Evolutionary conservation across 2,797 vertebrate species (phyloP).

Genomic region (Chromobotia macracanthus): DNA sequence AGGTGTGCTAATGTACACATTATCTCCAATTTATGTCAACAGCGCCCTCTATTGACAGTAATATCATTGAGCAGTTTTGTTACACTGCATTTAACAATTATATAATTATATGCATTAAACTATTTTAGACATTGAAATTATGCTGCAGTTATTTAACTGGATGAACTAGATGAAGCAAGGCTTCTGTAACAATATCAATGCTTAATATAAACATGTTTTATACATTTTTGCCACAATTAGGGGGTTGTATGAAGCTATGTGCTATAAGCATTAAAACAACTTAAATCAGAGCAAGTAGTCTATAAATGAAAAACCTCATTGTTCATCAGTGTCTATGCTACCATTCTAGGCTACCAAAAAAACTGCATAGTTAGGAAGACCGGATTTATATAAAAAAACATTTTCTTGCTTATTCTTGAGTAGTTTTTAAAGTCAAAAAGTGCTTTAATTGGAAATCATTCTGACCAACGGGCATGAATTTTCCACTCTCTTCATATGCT

Average conservation of each 20-base stretch:
- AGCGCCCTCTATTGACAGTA: constrained; percentile 14
- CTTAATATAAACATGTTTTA: constrained; percentile 8
- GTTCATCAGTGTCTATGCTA: constrained; percentile 21
- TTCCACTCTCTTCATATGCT: constrained; percentile 41
- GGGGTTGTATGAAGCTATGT: neutral
- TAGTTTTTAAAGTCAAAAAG: constrained; percentile 51
- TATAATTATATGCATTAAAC: constrained; percentile 34
- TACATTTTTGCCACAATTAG: constrained; percentile 9
- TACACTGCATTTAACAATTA: constrained; percentile 48
- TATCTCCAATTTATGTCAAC: constrained; percentile 16
- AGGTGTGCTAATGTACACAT: constrained; percentile 29
- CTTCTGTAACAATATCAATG: constrained; percentile 13
- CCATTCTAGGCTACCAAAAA: neutral
- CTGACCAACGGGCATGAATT: constrained; percentile 1
- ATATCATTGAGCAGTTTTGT: constrained; percentile 20
- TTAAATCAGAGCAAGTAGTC: neutral
- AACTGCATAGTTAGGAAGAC: constrained; percentile 30
- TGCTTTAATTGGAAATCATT: constrained; percentile 49
- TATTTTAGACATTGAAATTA: constrained; percentile 16
- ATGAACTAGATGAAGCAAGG: constrained; percentile 3
- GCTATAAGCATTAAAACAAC: constrained; percentile 3
- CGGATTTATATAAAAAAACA: constrained; percentile 27
- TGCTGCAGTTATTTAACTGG: constrained; percentile 2
- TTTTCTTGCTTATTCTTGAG: constrained; percentile 35
- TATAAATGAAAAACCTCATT: constrained; percentile 19